Evolutionary conservation across 2,888 invertebrate genomes (phyloP).

Genomic region (Gastrophysa polygoni): DNA sequence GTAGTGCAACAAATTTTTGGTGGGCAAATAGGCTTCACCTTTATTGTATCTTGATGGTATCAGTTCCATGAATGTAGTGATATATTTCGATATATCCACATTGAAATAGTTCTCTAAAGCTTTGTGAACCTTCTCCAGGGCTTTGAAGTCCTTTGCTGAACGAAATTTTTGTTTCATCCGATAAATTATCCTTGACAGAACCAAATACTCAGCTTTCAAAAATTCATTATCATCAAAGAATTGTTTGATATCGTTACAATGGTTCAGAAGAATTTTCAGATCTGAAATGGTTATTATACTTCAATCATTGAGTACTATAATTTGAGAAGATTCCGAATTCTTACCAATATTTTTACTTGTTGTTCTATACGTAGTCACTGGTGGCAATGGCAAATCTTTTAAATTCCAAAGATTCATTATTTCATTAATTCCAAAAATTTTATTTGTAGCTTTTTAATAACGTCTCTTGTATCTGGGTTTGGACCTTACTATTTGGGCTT

Average conservation of each 20-base stretch:
- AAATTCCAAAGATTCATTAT: conserved; percentile 43
- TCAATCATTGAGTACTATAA: not conserved
- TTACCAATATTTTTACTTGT: conserved; percentile 36
- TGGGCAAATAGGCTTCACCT: conserved; percentile 54
- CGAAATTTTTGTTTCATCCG: conserved; percentile 60
- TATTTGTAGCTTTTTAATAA: too few relatives aligned
- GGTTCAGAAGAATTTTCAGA: conserved; percentile 33
- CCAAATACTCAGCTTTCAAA: conserved; percentile 55
- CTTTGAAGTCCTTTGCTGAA: conserved; percentile 60
- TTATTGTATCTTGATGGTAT: conserved; percentile 33
- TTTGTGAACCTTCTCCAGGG: conserved; percentile 58
- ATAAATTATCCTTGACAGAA: conserved; percentile 48
- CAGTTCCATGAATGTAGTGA: conserved; percentile 41
- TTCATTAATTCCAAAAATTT: too few relatives aligned
- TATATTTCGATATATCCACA: conserved; percentile 49
- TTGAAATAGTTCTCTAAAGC: conserved; percentile 56
- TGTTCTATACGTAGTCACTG: conserved; percentile 40
- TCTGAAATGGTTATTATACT: conserved; percentile 40
- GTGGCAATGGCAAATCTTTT: conserved; percentile 42
- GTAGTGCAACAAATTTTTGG: conserved; percentile 59
- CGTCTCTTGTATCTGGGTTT: too few relatives aligned
- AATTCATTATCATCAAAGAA: conserved; percentile 46
- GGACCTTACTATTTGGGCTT: too few relatives aligned
- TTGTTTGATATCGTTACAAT: conserved; percentile 39
- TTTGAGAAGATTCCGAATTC: not conserved